Percentiles rank a stretch among this genome's conserved stretches.
Evolutionary conservation across 2,888 invertebrate genomes (phyloP).

Genomic region (Himalopsyche tibetana): DNA sequence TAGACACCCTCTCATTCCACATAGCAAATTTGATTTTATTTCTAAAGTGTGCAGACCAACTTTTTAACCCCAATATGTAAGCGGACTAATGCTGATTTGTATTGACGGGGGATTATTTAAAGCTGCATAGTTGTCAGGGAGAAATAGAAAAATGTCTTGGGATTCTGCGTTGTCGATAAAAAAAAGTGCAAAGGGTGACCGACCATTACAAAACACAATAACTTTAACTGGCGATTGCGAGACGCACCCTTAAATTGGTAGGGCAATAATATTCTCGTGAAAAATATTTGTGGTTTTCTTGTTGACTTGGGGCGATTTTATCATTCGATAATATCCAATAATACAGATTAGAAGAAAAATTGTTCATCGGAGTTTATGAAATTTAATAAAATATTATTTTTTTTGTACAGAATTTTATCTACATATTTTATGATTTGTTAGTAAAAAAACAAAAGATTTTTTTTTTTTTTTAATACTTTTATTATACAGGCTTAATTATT

Average conservation of each 20-base stretch:
- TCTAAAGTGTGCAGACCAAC: constrained; percentile 50
- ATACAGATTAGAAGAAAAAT: neutral
- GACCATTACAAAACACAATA: constrained; percentile 48
- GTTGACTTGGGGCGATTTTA: constrained; percentile 4
- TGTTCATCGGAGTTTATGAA: no score
- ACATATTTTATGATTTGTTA: no score
- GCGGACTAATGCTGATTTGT: constrained; percentile 65
- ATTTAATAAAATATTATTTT: neutral
- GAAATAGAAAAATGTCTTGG: constrained; percentile 47
- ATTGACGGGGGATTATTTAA: constrained; percentile 65
- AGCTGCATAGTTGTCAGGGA: constrained; percentile 44
- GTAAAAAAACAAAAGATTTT: no score
- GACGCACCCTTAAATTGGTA: constrained; percentile 17
- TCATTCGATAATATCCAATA: neutral
- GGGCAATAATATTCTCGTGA: constrained; percentile 15
- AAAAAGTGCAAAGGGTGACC: constrained; percentile 42
- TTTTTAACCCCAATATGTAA: constrained; percentile 57
- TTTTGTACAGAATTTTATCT: no score
- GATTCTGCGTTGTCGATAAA: constrained; percentile 55
- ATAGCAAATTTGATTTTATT: constrained; percentile 66
- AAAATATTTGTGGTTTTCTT: constrained; percentile 33
- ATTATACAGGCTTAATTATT: no score
- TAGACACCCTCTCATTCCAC: constrained; percentile 45
- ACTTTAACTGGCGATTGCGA: constrained; percentile 44
- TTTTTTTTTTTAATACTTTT: no score